phyloP scores from a whole-genome alignment of 2,113 vertebrate genomes.

The Electrona antarctica region DNA sequence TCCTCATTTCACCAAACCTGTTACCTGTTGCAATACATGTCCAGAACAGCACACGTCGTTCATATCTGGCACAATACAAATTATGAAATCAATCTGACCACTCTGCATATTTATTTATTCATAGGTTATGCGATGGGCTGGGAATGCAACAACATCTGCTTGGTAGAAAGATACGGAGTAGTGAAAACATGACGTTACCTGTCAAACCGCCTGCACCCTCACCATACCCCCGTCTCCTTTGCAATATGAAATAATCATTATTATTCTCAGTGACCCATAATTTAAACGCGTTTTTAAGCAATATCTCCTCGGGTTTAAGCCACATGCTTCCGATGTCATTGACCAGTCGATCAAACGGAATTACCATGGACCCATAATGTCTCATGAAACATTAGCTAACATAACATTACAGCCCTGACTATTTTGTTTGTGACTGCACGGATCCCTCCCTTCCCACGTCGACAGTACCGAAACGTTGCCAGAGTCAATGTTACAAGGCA shows the following conservation, averaged over 20 bases:
- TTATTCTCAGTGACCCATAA: constrained; percentile 93
- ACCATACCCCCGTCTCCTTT: constrained; percentile 90
- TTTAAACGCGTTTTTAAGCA: constrained; percentile 95
- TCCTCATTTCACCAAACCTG: background rate
- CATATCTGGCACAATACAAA: background rate
- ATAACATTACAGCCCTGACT: constrained; percentile 51
- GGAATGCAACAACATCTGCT: background rate
- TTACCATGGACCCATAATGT: constrained; percentile 64
- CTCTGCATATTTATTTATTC: too few species aligned
- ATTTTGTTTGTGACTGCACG: constrained; percentile 69
- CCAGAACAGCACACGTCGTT: constrained; percentile 31
- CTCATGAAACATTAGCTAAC: constrained; percentile 18
- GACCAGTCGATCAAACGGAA: constrained; percentile 29
- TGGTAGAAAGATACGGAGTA: background rate
- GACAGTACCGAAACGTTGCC: constrained; percentile 76
- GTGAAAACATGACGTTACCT: constrained; percentile 75
- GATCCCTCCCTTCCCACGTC: constrained; percentile 84
- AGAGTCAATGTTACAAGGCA: constrained; percentile 61
- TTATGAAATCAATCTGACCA: background rate
- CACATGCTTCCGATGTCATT: constrained; percentile 82
- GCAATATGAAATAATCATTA: constrained; percentile 94
- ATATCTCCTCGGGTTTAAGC: constrained; percentile 94
- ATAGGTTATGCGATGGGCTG: too few species aligned
- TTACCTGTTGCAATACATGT: constrained; percentile 63
- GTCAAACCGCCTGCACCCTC: constrained; percentile 92